Base-by-base conservation (phyloP, 1,140 invertebrate species). In the Orussus abietinus region DNA sequence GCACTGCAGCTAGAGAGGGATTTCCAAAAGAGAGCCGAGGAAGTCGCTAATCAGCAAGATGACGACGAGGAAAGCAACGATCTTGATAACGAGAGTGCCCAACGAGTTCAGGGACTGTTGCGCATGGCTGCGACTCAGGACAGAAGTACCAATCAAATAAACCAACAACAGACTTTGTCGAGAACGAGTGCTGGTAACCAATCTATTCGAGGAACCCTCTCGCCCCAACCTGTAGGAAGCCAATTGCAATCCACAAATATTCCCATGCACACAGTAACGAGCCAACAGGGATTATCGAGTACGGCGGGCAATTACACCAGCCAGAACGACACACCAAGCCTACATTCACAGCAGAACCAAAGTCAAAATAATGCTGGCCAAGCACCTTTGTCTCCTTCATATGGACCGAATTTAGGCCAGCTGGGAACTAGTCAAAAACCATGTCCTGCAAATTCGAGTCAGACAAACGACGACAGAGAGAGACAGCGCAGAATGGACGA, bases 11-110 rank as follows among this genome's bases (percentile, higher is more conserved):
- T 94, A 4, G 91, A 95, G 64, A 77, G 86, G 45, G 91, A 94
- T 62, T 94, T 95, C 63, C 88, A 94, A 53, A 79, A 88, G 25
- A 74, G 91, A 30, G 91, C 90, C 3, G 85, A 86, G 59, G 86
- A 90, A 64, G 75, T 78, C 22, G 79, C 82, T 12, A 81, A 78
- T 49, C 80, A 84, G 25, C 84, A 91, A 52, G 88, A 93, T 31
- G 86, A 90, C 13, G 87, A 88, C 43, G 85, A 83, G 22, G 80
- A 73, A 15, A 64, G 64, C 11, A 72, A 70, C 19, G 69, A 72
- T 26, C 19, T 70, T 6, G 69, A 73, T 4, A 58, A 62, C 9
- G 75, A 77, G 13, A 73, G 64, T 44, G 53, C 60, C 1, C 74
- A 75, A 34, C 61, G 73, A 15, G 68, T 76, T 20, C 76, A 77